A percentile compares a stretch with the other conserved stretches of the same genome.
Evolutionary conservation across 2,797 vertebrate genomes (phyloP).

Genomic region (Enteromius unitaeniatus): DNA sequence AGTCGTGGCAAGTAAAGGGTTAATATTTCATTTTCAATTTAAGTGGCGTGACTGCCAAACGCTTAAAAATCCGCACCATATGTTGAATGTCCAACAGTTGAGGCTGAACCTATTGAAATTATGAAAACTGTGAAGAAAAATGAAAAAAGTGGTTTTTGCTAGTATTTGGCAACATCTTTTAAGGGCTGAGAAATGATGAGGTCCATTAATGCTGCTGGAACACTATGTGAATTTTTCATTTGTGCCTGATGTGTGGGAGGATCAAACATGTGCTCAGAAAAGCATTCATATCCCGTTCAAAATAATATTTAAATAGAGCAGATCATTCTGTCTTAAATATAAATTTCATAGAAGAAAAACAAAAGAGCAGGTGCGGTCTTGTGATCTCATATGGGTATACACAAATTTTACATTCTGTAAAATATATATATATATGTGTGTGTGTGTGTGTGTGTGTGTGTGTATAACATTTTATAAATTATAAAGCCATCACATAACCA

Average conservation of each 20-base stretch:
- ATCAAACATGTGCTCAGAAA: constrained; percentile 34
- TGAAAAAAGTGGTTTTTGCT: neutral
- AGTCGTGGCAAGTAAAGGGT: constrained; percentile 5
- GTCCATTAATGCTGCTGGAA: constrained; percentile 43
- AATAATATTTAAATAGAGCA: constrained; percentile 3
- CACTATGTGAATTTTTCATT: constrained; percentile 17
- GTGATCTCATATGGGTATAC: neutral
- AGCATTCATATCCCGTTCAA: neutral
- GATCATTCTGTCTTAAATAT: constrained; percentile 3
- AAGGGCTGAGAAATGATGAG: constrained; percentile 45
- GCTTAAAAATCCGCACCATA: constrained; percentile 37
- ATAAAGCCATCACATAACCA: constrained; percentile 10
- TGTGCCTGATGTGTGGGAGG: constrained; percentile 31
- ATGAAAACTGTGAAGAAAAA: constrained; percentile 38
- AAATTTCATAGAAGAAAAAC: neutral
- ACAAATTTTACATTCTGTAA: neutral
- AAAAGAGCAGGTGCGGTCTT: constrained; percentile 21
- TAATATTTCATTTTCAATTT: constrained; percentile 45
- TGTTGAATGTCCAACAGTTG: constrained; percentile 28
- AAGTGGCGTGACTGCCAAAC: constrained; percentile 14
- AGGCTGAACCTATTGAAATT: constrained; percentile 24
- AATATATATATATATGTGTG: too few relatives aligned
- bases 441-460: too few relatives aligned
- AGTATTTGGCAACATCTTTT: constrained; percentile 43
- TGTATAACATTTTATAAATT: neutral